Conservation (phyloP, 2,888 invertebrate species). For the Aleiodes alternator region DNA sequence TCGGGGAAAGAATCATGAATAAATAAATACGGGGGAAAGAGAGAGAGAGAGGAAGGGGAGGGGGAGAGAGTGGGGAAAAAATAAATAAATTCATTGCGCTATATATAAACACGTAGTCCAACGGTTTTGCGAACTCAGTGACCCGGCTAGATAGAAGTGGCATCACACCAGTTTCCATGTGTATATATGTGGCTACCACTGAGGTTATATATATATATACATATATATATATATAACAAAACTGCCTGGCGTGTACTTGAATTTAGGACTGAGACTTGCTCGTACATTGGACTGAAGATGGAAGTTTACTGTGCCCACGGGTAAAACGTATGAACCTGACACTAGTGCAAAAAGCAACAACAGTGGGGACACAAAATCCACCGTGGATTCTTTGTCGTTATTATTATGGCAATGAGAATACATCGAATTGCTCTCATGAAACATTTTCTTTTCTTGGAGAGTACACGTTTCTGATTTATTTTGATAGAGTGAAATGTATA, state of each 20-base stretch:
- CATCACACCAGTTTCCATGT: constrained; percentile 24
- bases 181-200: constrained; percentile 21
- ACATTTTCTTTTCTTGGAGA: constrained; percentile 3
- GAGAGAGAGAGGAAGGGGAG: neutral
- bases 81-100: constrained; percentile 31
- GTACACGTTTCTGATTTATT: too few species aligned
- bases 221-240: neutral
- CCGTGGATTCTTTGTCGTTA: constrained; percentile 40
- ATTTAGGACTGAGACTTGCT: constrained; percentile 42
- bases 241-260: constrained; percentile 37
- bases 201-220: constrained; percentile 26
- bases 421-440: neutral
- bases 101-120: constrained; percentile 5
- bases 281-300: constrained; percentile 43
- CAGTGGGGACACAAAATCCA: too few species aligned
- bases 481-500: neutral
- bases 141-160: constrained; percentile 37
- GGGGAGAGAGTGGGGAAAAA: neutral
- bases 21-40: constrained; percentile 23
- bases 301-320: constrained; percentile 44
- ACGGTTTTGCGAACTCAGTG: constrained; percentile 35
- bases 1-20: constrained; percentile 32
- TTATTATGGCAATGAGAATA: constrained; percentile 43
- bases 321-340: constrained; percentile 43
- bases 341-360: neutral